Conservation (phyloP, 1,140 invertebrate species). For the Bombus sibiricus region DNA sequence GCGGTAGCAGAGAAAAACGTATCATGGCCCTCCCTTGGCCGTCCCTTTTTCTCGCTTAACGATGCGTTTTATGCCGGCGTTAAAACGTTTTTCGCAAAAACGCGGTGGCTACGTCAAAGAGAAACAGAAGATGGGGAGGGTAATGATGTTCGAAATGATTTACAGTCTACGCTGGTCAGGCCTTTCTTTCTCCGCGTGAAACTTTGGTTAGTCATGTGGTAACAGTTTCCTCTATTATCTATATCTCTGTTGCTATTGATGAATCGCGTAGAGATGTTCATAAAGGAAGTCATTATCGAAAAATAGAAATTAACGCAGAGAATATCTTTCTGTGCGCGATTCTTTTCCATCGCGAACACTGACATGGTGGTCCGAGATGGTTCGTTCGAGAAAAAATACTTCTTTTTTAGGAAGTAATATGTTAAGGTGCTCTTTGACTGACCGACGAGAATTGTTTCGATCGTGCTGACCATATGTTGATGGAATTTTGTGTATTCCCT, state of each 20-base stretch:
- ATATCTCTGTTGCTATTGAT: conserved; percentile 8
- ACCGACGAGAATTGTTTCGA: neutral
- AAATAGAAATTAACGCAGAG: neutral
- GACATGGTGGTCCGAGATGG: neutral
- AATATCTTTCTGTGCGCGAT: neutral
- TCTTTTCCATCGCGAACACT: neutral
- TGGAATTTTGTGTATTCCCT: neutral
- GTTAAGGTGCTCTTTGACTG: neutral
- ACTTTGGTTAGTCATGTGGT: conserved; percentile 18
- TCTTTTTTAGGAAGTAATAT: neutral
- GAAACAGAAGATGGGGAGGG: neutral
- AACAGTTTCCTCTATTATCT: conserved; percentile 33
- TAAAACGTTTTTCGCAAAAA: conserved; percentile 66
- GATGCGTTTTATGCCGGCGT: conserved; percentile 66
- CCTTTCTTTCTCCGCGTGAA: neutral
- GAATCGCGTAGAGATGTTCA: neutral
- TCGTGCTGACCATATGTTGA: neutral
- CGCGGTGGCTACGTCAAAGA: conserved; percentile 25
- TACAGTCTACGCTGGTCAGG: conserved; percentile 39
- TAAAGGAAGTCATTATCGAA: neutral
- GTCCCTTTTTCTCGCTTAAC: conserved; percentile 50
- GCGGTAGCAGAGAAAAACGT: conserved; percentile 4
- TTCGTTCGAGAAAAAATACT: neutral
- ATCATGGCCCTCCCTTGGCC: conserved; percentile 7
- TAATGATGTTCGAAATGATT: conserved; percentile 66